Base-by-base conservation (phyloP, 2,113 vertebrate species). In the Chionis minor region DNA sequence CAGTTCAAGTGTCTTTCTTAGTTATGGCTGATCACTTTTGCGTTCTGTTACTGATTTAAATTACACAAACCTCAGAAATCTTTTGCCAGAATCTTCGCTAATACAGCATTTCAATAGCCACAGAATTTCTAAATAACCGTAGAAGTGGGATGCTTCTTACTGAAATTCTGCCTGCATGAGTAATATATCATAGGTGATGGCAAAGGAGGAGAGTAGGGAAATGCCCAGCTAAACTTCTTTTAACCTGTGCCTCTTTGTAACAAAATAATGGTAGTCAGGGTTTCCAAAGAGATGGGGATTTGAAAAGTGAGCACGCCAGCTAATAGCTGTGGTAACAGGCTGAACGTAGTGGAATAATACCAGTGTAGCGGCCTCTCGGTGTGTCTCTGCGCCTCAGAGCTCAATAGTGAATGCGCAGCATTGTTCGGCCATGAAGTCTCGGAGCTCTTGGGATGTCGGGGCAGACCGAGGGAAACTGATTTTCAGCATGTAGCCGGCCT, bases 261-360 rank as follows among this genome's bases (percentile, higher is more conserved):
- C 23, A 23, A 93, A 87, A 88, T 91, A 94, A 96, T 71, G 86
- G 90, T 61, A 62, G 65, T 66, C 65, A 28, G 40, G 59, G 84
- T 98, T 97, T 96, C 97, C 96, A 89, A 49, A 96, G 91, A 94
- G 94, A 95, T 66, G 94, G 59, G 49, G 87, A 33, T 61, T 77
- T 95, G 93, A 97, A 97, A 95, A 92, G 96, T 47, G 91, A 97
- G 92, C 94, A 92, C 2, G 75, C 80, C 79, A 58, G 82, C 85
- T 96, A 93, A 97, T 92, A 94, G 84, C 94, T 72, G 27, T 12
- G 51, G 69, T 94, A 87, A 70, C 38, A 88, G 80, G 75, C 91
- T 67, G 78, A 81, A 71, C n/a, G 49, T 47, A 6, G 42, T 7
- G 32, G 62, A 92, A 96, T 93, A 92, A 94, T 81, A 70, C 61